These are phyloP conservation scores for Ahaetulla prasina DNA, from an alignment of 2,113 vertebrate genomes.

Conservation along the genomic window DNA sequence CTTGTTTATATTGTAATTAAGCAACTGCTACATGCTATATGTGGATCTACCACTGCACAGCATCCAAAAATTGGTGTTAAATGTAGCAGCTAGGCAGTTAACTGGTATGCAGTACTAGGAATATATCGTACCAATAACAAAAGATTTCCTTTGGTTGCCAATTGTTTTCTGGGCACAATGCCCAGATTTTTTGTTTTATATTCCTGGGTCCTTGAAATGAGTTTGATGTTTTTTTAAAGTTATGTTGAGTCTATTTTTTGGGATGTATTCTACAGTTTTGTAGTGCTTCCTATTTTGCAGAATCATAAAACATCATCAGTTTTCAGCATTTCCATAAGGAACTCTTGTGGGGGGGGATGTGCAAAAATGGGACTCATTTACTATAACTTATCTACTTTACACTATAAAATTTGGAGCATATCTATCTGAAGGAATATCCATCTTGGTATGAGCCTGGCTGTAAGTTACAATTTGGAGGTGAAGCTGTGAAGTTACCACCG, in stretches of 20 bases:
- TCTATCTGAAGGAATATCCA: not conserved
- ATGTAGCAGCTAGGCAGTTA: not conserved
- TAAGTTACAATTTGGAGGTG: not conserved
- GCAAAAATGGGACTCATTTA: not conserved
- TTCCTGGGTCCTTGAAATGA: not conserved
- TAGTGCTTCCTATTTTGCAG: not conserved
- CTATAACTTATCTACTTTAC: not conserved
- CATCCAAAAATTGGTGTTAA: not conserved
- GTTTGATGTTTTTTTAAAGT: not conserved
- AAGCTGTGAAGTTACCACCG: not conserved
- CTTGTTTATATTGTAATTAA: not conserved
- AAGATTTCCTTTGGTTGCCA: not conserved
- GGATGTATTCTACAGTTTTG: not conserved
- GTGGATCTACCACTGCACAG: not conserved
- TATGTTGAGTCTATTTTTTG: not conserved
- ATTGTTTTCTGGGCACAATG: not conserved
- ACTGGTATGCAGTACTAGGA: not conserved
- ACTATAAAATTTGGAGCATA: not conserved
- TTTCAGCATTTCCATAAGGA: not conserved
- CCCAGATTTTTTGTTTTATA: not conserved
- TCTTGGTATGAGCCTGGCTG: not conserved
- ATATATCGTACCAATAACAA: not conserved
- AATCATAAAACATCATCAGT: not conserved
- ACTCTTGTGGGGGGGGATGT: not conserved
- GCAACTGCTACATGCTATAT: not conserved